A percentile compares a stretch with the other conserved stretches of the same genome.
These are phyloP conservation scores for Lindbergichthys nudifrons DNA, from an alignment of 2,797 vertebrate species.

Conservation along the genomic window DNA sequence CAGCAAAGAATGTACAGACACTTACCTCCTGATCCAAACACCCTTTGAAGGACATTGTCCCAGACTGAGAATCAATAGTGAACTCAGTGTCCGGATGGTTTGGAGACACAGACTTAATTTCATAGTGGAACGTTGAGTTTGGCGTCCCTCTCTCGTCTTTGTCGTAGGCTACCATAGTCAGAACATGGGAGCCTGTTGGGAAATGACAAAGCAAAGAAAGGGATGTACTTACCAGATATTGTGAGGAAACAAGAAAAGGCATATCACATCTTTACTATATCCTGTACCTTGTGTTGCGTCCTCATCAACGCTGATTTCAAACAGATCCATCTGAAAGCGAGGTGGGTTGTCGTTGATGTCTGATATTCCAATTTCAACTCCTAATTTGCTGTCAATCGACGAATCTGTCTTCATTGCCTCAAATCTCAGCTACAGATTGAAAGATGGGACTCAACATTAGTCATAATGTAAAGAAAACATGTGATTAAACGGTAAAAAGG, in stretches of 20 bases:
- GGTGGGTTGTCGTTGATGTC: conserved; percentile 86
- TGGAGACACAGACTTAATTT: conserved; percentile 74
- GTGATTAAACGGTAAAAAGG: not conserved
- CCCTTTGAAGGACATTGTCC: conserved; percentile 78
- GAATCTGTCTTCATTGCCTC: conserved; percentile 51
- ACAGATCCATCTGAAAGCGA: conserved; percentile 58
- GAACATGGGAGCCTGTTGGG: conserved; percentile 55
- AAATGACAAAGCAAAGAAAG: not conserved
- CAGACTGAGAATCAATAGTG: conserved; percentile 47
- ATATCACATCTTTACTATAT: not conserved
- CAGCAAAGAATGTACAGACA: not conserved
- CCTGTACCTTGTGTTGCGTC: conserved; percentile 70
- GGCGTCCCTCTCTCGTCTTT: conserved; percentile 58
- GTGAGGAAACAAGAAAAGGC: not conserved
- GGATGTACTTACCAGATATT: not conserved
- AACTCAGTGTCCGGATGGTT: conserved; percentile 63
- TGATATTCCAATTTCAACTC: conserved; percentile 71
- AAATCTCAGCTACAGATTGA: conserved; percentile 67
- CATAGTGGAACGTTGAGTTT: conserved; percentile 78
- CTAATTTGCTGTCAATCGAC: conserved; percentile 66
- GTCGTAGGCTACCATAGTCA: conserved; percentile 67
- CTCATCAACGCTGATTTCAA: conserved; percentile 66
- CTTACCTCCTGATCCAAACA: conserved; percentile 79
- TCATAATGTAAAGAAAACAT: not conserved
- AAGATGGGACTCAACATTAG: not conserved